Percentiles rank a stretch among this genome's conserved stretches.
Evolutionary conservation across 2,113 vertebrate species (phyloP).

Genomic region (Camelus dromedarius): DNA sequence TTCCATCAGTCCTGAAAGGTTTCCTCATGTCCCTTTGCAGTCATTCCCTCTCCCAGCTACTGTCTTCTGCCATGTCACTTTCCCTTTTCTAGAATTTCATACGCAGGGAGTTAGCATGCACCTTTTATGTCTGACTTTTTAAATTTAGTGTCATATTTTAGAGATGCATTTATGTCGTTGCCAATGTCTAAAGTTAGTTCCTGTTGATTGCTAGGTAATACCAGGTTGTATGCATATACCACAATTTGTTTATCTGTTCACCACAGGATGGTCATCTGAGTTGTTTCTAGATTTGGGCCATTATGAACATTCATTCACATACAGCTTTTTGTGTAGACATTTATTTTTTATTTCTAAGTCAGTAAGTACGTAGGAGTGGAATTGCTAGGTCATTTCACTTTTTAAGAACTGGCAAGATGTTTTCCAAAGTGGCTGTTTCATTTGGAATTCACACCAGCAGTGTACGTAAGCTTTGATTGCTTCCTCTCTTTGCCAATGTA

Average conservation of each 20-base stretch:
- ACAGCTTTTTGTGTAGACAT: background rate
- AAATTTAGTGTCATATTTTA: background rate
- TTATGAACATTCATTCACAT: background rate
- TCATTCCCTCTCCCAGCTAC: background rate
- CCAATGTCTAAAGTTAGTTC: background rate
- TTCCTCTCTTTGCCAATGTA: background rate
- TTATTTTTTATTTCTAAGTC: background rate
- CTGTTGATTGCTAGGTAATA: background rate
- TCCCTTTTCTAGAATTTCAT: conserved; percentile 1
- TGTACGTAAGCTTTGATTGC: background rate
- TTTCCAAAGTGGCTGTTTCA: background rate
- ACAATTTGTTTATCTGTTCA: background rate
- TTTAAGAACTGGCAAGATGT: background rate
- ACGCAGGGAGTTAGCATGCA: background rate
- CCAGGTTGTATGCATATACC: background rate
- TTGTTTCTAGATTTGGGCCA: background rate
- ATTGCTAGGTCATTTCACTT: background rate
- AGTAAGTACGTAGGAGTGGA: background rate
- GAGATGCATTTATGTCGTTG: background rate
- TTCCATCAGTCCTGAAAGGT: background rate
- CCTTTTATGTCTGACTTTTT: conserved; percentile 1
- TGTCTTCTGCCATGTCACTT: background rate
- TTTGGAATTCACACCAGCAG: background rate
- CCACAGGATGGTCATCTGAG: background rate
- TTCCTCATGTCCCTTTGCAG: background rate